Base-by-base conservation (phyloP, 2,888 invertebrate genomes). In the Drosophila atripex region DNA sequence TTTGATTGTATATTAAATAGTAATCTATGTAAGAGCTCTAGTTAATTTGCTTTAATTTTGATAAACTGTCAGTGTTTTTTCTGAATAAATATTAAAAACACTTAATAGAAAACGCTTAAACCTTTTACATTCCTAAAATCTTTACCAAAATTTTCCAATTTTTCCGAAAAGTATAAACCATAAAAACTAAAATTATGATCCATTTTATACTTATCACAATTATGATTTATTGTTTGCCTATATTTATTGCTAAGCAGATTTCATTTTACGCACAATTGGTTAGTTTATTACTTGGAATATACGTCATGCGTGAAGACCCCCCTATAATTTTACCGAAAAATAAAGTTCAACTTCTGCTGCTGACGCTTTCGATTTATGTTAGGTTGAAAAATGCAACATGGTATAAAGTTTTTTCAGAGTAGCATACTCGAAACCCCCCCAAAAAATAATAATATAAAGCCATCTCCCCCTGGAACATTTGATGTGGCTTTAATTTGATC, bases 331-430 rank as follows among this genome's bases (percentile, higher is more conserved):
- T 35, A 49, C 32, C 59, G 35, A 43, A 63, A 43, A 71, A 30
- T 38, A 68, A 75, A 78, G 49, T 79, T 79, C 53, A 53, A 30
- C 49, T 57, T 66, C 65, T 84, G 69, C 51, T 63, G 68, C 79
- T 77, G 77, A 77, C 77, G 80, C 77, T 61, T 79, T 73, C 85
- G 78, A 84, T 77, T 80, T 84, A 77, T 73, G 86, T 71, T 84
- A 71, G 71, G 86, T 69, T 75, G 52, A 63, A 71, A 77, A 73
- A 75, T 78, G 86, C 87, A 80, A 68, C 73, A 78, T 47, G 46
- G 82, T 82, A 78, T 49, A 71, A 87, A 78, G 71, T 85, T 77
- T 68, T 63, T 25, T 12, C 46, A 9, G 38, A 11, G 38, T 38
- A n/a, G 11, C 12, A 32, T 4, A 38, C 18, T 12, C 21, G 16